Percentiles rank a stretch among this genome's conserved stretches.
These are phyloP conservation scores for Nomada fabriciana DNA, from an alignment of 2,888 invertebrate species.

Conservation along the genomic window DNA sequence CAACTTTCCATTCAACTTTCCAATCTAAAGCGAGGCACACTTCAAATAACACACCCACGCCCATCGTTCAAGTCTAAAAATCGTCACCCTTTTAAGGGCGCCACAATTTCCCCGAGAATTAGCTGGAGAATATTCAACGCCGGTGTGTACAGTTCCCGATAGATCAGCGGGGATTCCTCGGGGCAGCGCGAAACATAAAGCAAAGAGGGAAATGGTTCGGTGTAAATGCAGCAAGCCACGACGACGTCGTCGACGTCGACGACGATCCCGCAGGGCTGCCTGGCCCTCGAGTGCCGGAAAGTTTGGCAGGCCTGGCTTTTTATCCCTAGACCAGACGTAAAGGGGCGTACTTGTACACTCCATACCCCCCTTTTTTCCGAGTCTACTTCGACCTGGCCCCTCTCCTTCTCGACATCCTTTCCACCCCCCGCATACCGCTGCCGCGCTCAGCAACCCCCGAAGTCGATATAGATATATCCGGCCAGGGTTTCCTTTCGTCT, in stretches of 20 bases:
- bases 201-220: constrained; percentile 46
- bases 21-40: no score
- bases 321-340: constrained; percentile 72
- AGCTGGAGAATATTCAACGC: neutral
- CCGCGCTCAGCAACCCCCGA: constrained; percentile 49
- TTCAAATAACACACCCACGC: no score
- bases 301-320: constrained; percentile 72
- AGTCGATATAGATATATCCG: constrained; percentile 67
- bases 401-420: constrained; percentile 21
- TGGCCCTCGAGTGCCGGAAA: constrained; percentile 68
- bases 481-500: constrained; percentile 65
- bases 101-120: constrained; percentile 6
- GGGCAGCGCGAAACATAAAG: constrained; percentile 3
- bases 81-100: constrained; percentile 20
- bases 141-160: constrained; percentile 13
- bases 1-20: no score
- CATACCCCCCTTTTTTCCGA: constrained; percentile 43
- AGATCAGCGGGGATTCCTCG: constrained; percentile 18
- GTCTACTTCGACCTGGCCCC: constrained; percentile 50
- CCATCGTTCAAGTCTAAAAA: neutral
- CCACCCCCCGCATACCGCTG: constrained; percentile 9
- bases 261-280: constrained; percentile 60
- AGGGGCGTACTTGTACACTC: constrained; percentile 69
- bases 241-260: constrained; percentile 17
- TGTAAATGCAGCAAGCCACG: constrained; percentile 58